Evolutionary conservation across 2,888 invertebrate genomes (phyloP).

Genomic region (Synanthedon tipuliformis): DNA sequence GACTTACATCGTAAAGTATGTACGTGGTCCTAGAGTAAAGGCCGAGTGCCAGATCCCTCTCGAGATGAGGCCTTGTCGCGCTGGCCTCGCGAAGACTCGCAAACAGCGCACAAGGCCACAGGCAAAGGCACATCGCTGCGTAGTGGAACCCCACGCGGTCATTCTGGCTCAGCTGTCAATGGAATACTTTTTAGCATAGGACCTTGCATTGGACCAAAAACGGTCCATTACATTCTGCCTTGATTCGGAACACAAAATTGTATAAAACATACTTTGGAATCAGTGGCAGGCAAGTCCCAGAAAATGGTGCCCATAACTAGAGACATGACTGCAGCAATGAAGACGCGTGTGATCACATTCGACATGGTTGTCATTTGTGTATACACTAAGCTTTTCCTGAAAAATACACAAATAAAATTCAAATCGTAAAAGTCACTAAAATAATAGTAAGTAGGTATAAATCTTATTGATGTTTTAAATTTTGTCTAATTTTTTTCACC

Average conservation of each 20-base stretch:
- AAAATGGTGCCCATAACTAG: slow-evolving; percentile 87
- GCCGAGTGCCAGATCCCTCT: slow-evolving; percentile 83
- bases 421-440: too few species aligned
- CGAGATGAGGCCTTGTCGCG: slow-evolving; percentile 73
- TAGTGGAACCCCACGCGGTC: slow-evolving; percentile 91
- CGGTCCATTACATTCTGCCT: not conserved
- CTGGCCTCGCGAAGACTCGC: slow-evolving; percentile 70
- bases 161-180: slow-evolving; percentile 73
- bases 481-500: too few species aligned
- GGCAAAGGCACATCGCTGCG: slow-evolving; percentile 79
- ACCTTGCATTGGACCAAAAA: too few species aligned
- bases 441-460: too few species aligned
- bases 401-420: not conserved
- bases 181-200: not conserved
- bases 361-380: slow-evolving; percentile 88
- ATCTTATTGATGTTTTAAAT: too few species aligned
- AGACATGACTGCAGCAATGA: slow-evolving; percentile 85
- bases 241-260: not conserved
- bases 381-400: slow-evolving; percentile 77
- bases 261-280: slow-evolving; percentile 57
- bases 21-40: slow-evolving; percentile 84
- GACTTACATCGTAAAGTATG: slow-evolving; percentile 80
- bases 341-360: slow-evolving; percentile 80
- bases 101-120: slow-evolving; percentile 82
- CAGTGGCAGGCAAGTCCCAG: slow-evolving; percentile 87